These are phyloP conservation scores for Smittia sp. DNA, from an alignment of 2,888 invertebrate genomes.

Conservation along the genomic window DNA sequence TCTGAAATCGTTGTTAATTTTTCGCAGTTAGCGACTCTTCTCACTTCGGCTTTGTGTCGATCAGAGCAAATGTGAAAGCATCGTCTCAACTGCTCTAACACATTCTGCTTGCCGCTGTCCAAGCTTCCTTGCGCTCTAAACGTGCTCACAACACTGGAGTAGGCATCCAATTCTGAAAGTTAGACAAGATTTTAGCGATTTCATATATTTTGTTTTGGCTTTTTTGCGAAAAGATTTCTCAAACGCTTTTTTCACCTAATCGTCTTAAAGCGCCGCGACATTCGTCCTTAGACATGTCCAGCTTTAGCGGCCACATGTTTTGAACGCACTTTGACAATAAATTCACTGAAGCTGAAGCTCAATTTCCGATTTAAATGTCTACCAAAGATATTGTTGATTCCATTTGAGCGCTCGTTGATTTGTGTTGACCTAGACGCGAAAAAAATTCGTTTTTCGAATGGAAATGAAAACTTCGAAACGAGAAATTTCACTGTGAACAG, in stretches of 20 bases:
- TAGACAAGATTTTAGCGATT: neutral
- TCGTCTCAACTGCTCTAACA: constrained; percentile 78
- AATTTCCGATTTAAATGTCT: neutral
- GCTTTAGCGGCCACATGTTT: constrained; percentile 63
- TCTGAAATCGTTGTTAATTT: constrained; percentile 84
- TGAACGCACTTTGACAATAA: constrained; percentile 5
- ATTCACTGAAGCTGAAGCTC: constrained; percentile 11
- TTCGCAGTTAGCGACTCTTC: constrained; percentile 90
- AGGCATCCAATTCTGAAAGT: constrained; percentile 81
- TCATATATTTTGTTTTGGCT: constrained; percentile 39
- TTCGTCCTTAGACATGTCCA: constrained; percentile 85
- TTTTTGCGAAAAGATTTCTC: constrained; percentile 26
- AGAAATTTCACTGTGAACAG: too few relatives aligned
- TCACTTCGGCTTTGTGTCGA: constrained; percentile 86
- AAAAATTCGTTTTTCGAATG: too few relatives aligned
- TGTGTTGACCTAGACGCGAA: too few relatives aligned
- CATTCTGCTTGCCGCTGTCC: constrained; percentile 76
- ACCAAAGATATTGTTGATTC: too few relatives aligned
- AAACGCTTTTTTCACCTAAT: constrained; percentile 63
- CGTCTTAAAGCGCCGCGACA: constrained; percentile 83
- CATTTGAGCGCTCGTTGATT: too few relatives aligned
- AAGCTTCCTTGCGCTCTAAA: constrained; percentile 90
- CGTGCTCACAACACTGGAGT: constrained; percentile 83
- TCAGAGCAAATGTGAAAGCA: constrained; percentile 84
- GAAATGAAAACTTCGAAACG: too few relatives aligned